Evolutionary conservation across 2,797 vertebrate species (phyloP), one percentile per base, ranked within the genome.

Genomic region (Distichodus sexfasciatus): DNA sequence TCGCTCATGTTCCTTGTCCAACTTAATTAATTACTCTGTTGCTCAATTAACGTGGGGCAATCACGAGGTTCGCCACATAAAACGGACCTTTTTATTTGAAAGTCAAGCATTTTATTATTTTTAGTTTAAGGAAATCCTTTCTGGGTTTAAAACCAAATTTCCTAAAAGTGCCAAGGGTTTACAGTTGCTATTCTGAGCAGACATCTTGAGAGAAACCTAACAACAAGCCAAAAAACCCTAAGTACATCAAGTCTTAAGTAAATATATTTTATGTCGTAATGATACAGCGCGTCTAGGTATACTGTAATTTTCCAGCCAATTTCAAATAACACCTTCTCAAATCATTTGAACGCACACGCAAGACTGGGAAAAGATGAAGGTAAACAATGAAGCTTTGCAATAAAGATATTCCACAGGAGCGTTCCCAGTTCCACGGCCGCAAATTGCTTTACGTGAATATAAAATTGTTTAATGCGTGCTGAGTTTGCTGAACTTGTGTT

Each of bases 21-120:
- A 55, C 28, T 26, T 65, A 77, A 70, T 75, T 69, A 68, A 75
- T 53, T 46, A 15, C 43, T 51, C 40, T 46, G 40, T 35, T 55
- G 21, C 38, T 60, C 44, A 9, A 60, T 33, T 43, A 53, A 62
- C 12, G 12, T 26, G 23, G 8, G 36, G 12, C 7, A 61, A 53
- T 51, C 36, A 51, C 69, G 26, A n/a, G n/a, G n/a, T n/a, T n/a
- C n/a, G n/a, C n/a, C n/a, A n/a, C n/a, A n/a, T n/a, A n/a, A n/a
- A n/a, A n/a, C n/a, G n/a, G n/a, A 44, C 19, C 23, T 14, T 29
- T 62, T 11, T 33, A 26, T 53, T 43, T 51, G 14, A 21, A 47
- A 6, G n/a, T n/a, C n/a, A n/a, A n/a, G n/a, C n/a, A n/a, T n/a
- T n/a, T n/a, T n/a, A n/a, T n/a, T n/a, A n/a, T n/a, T n/a, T n/a